Evolutionary conservation across 2,888 invertebrate genomes (phyloP).

Genomic region (Icerya purchasi): DNA sequence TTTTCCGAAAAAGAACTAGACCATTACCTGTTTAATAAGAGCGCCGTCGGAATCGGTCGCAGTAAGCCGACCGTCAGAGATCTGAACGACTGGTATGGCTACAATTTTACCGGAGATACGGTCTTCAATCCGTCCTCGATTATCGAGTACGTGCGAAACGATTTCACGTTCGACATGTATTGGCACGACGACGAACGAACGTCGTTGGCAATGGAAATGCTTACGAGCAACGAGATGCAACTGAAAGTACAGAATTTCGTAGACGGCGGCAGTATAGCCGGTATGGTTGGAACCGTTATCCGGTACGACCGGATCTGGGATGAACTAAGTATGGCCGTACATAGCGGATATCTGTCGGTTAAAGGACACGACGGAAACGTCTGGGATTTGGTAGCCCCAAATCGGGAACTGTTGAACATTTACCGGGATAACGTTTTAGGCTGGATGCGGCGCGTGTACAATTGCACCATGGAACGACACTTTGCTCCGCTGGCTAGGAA

Average conservation of each 20-base stretch:
- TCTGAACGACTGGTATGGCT: not conserved
- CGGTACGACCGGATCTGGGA: not conserved
- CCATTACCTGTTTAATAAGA: not conserved
- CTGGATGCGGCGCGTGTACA: not conserved
- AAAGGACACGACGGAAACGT: not conserved
- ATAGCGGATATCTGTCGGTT: not conserved
- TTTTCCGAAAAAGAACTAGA: not conserved
- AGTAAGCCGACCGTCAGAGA: not conserved
- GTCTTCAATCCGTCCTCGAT: not conserved
- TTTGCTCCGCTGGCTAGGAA: not conserved
- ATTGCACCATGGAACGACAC: not conserved
- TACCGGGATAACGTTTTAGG: not conserved
- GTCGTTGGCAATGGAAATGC: not conserved
- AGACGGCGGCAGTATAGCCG: not conserved
- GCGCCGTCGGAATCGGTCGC: not conserved
- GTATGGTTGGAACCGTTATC: not conserved
- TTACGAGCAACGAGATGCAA: not conserved
- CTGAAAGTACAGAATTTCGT: not conserved
- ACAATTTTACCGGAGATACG: not conserved
- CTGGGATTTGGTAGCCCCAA: not conserved
- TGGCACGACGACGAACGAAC: not conserved
- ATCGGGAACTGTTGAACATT: not conserved
- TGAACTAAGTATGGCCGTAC: not conserved
- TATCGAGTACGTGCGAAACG: not conserved
- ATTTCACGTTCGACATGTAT: too few relatives aligned